Evolutionary conservation across 92 coral and sea anemone species (phyloP).

Genomic region (Umimayanthus kanabou): DNA sequence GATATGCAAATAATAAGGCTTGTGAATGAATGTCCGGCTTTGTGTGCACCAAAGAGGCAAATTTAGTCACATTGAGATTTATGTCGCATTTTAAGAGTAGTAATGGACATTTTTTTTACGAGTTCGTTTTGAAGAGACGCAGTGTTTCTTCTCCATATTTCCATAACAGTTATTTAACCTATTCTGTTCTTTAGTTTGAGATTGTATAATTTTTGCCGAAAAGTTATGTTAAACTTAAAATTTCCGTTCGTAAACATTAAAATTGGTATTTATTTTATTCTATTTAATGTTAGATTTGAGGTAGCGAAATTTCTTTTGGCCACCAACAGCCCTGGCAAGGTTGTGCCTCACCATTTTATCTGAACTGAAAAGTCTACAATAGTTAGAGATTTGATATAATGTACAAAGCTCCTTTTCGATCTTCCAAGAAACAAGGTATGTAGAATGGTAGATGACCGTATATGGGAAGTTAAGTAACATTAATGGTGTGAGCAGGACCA

Average conservation of each 20-base stretch:
- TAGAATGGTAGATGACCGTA: neutral
- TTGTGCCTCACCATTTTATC: neutral
- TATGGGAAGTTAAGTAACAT: neutral
- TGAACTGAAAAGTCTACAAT: neutral
- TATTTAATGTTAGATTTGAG: neutral
- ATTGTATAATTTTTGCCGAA: neutral
- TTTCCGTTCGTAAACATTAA: neutral
- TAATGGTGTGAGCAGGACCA: neutral
- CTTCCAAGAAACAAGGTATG: neutral
- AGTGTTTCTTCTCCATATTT: neutral
- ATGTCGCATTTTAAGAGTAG: neutral
- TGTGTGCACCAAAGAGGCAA: neutral
- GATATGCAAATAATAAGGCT: neutral
- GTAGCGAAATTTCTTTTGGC: neutral
- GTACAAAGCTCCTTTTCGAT: conserved; percentile 29
- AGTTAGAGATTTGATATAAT: conserved; percentile 5
- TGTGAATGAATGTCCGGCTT: neutral
- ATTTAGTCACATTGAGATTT: neutral
- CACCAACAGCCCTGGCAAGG: neutral
- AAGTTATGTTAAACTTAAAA: neutral
- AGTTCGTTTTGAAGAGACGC: neutral
- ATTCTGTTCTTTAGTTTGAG: neutral
- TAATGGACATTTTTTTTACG: neutral
- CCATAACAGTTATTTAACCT: neutral
- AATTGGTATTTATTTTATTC: neutral